Evolutionary conservation across 2,888 invertebrate species (phyloP).

Genomic region (Drosophila fulvimacula): DNA sequence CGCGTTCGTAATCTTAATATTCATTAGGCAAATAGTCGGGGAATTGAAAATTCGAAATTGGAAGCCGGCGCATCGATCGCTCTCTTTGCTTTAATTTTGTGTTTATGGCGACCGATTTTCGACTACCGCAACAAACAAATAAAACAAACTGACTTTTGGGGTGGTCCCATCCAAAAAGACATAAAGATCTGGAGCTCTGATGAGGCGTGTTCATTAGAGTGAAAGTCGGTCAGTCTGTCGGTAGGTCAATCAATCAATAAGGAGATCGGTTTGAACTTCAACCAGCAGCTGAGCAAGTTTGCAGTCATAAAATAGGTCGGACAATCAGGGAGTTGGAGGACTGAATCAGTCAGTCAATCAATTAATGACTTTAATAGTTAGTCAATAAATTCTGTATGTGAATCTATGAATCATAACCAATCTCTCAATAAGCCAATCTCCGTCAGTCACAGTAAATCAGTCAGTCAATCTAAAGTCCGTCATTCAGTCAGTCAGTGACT

Average conservation of each 20-base stretch:
- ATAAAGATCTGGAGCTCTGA: constrained; percentile 13
- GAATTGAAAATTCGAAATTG: constrained; percentile 23
- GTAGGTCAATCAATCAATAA: constrained; percentile 1
- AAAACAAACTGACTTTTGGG: constrained; percentile 53
- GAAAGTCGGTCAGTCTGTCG: constrained; percentile 29
- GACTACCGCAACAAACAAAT: constrained; percentile 57
- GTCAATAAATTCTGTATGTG: too few relatives aligned
- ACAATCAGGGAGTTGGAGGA: too few relatives aligned
- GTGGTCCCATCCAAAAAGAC: constrained; percentile 51
- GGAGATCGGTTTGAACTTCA: neutral
- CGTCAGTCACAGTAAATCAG: too few relatives aligned
- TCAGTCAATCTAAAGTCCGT: too few relatives aligned
- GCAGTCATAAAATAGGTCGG: too few relatives aligned
- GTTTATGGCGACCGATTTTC: constrained; percentile 51
- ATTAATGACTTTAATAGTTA: neutral
- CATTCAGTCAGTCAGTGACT: neutral
- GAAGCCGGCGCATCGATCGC: constrained; percentile 9
- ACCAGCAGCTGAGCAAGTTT: neutral
- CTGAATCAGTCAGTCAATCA: neutral
- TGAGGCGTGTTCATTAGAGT: constrained; percentile 32
- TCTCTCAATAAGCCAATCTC: too few relatives aligned
- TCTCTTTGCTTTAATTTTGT: constrained; percentile 58
- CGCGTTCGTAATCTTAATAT: constrained; percentile 73
- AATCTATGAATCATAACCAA: too few relatives aligned
- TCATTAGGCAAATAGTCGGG: constrained; percentile 71